Conservation (phyloP, 2,888 invertebrate species). For the Pterobdella sp. region DNA sequence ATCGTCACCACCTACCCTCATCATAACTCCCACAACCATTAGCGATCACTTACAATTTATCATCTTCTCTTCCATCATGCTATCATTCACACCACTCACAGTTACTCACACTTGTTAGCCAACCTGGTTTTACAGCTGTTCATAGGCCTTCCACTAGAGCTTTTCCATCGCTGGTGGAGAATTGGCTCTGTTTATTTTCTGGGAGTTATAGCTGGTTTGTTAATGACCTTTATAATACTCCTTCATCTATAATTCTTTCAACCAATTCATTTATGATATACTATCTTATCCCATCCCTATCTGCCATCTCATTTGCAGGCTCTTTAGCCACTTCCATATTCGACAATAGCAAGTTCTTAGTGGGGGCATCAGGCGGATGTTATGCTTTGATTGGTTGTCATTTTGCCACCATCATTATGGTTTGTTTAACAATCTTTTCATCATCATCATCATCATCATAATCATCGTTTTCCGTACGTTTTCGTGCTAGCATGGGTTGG, state of each 20-base stretch:
- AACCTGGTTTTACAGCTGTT: constrained; percentile 84
- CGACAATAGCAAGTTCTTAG: constrained; percentile 59
- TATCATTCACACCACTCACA: constrained; percentile 48
- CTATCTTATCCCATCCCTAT: not conserved
- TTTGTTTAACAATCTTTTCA: constrained; percentile 48
- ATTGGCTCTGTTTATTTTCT: constrained; percentile 58
- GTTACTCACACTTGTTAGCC: constrained; percentile 75
- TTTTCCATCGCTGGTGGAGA: constrained; percentile 92
- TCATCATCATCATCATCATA: not conserved
- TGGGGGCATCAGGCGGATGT: constrained; percentile 89
- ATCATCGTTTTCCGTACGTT: not conserved
- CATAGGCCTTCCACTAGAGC: constrained; percentile 85
- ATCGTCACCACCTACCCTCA: too few species aligned
- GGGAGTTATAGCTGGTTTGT: constrained; percentile 51
- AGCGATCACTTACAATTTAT: not conserved
- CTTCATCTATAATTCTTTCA: not conserved
- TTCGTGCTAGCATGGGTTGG: too few species aligned
- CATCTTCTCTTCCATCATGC: not conserved
- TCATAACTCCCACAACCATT: too few species aligned
- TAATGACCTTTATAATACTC: not conserved
- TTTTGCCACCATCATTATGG: constrained; percentile 80
- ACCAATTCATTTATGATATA: not conserved
- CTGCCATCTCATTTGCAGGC: constrained; percentile 43
- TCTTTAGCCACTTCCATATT: constrained; percentile 53
- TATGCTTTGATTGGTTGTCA: constrained; percentile 89